These are phyloP conservation scores for Colaptes auratus DNA, from an alignment of 2,113 vertebrate genomes.

Conservation along the genomic window DNA sequence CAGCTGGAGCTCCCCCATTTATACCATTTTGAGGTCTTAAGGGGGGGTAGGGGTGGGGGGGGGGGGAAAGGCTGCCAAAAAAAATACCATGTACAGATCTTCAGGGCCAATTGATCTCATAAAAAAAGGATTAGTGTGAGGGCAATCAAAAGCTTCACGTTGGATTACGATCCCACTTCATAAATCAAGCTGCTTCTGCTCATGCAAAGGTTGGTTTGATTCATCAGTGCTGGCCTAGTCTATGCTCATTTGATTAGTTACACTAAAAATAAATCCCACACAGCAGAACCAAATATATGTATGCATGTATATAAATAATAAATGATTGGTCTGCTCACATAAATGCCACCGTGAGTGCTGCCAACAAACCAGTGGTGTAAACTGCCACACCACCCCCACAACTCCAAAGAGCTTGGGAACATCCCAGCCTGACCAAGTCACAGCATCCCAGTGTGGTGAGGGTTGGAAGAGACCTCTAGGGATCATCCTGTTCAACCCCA, in stretches of 20 bases:
- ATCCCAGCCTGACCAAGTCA: background rate
- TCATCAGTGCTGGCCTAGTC: background rate
- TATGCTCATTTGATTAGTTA: conserved; percentile 18
- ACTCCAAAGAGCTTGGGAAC: background rate
- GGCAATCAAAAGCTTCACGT: conserved; percentile 52
- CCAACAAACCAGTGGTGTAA: rapidly evolving
- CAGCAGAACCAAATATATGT: background rate
- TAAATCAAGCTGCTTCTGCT: conserved; percentile 49
- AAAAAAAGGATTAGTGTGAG: conserved; percentile 50
- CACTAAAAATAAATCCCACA: conserved; percentile 21
- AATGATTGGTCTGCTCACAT: background rate
- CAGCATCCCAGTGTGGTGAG: too few species aligned
- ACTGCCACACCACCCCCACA: background rate
- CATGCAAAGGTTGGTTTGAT: conserved; percentile 21
- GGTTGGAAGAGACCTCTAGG: too few species aligned
- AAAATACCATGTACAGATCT: conserved; percentile 18
- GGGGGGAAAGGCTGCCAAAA: background rate
- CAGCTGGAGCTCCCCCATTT: conserved; percentile 50
- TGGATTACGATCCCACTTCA: conserved; percentile 56
- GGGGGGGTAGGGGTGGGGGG: too few species aligned
- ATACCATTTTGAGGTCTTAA: conserved; percentile 44
- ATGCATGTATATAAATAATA: background rate
- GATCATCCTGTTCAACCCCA: too few species aligned
- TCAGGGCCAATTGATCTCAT: conserved; percentile 49
- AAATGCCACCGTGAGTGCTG: background rate